Evolutionary conservation across 2,113 vertebrate species (phyloP), one percentile per base, ranked within the genome.

Genomic region (Cinclus cinclus): DNA sequence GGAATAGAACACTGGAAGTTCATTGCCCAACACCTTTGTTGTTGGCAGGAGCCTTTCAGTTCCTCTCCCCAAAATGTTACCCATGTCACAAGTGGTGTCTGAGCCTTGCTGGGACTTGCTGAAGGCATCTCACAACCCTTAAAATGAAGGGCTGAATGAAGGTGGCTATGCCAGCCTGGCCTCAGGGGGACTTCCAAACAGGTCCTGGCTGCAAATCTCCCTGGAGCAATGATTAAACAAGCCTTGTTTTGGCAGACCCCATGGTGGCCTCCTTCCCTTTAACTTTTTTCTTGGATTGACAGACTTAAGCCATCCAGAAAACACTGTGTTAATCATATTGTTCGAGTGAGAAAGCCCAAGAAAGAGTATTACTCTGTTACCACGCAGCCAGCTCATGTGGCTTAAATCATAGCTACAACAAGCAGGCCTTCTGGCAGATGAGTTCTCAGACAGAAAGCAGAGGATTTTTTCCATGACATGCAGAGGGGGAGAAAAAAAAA

Each of bases 331-430:
- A 79, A 30, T 93, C 59, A 73, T 19, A 70, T 31, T 78, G 83
- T 69, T 82, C 1, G 31, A 91, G 78, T 35, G 53, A 69, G 79
- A 77, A 90, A 90, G 62, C 25, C 0, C 0, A 81, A 56, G 76
- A 56, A 84, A 53, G 35, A 78, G 39, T 60, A 76, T 81, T 92
- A 39, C 31, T 95, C 73, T 90, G 67, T 67, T 71, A 95, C 60
- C 83, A 64, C 17, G 50, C 69, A 91, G 86, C 60, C 65, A 95
- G 35, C 44, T 96, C 49, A 89, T 87, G n/a, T 96, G 80, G 86
- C 70, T 96, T 96, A 94, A 91, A 94, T 80, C 62, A 60, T 25
- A 93, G 58, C 62, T 92, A 55, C 79, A 82, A 84, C 7, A 18
- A 80, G 87, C 18, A n/a, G 37, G 50, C 59, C 64, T 95, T 74